These are phyloP conservation scores for Takifugu bimaculatus DNA, from an alignment of 2,113 vertebrate species.

Conservation along the genomic window DNA sequence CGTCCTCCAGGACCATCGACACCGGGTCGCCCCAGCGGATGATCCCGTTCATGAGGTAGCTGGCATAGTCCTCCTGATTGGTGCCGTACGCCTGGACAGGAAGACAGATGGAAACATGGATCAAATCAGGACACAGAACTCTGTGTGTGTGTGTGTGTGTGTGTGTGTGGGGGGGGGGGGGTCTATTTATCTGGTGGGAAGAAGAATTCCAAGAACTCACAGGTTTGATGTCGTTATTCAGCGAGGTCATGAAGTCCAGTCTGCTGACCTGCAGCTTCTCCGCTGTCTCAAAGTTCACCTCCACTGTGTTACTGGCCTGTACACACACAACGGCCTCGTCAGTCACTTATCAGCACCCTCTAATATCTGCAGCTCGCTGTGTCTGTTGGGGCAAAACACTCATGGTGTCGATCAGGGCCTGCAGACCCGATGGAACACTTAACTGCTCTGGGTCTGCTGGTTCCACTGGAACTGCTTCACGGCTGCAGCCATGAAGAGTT, in stretches of 20 bases:
- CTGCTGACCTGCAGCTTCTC: conserved; percentile 85
- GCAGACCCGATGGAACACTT: too few relatives aligned
- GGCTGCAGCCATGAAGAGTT: too few relatives aligned
- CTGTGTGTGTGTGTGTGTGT: not conserved
- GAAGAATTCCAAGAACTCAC: conserved; percentile 71
- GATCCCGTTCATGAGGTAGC: conserved; percentile 97
- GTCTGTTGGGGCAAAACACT: too few relatives aligned
- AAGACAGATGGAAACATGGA: not conserved
- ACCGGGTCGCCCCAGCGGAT: conserved; percentile 93
- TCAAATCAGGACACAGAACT: not conserved
- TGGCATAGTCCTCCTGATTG: conserved; percentile 95
- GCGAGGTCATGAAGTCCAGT: conserved; percentile 85
- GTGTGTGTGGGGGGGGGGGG: not conserved
- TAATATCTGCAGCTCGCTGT: too few relatives aligned
- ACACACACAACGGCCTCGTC: not conserved
- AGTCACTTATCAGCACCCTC: too few relatives aligned
- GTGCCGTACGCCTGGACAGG: conserved; percentile 87
- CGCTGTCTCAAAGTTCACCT: conserved; percentile 88
- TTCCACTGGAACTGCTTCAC: too few relatives aligned
- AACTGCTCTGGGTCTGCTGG: too few relatives aligned
- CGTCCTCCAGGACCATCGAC: conserved; percentile 84
- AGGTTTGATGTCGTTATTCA: conserved; percentile 96
- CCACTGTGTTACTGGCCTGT: conserved; percentile 89
- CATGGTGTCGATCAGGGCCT: too few relatives aligned
- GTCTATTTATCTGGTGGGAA: not conserved